Percentiles rank a stretch among this genome's conserved stretches.
Evolutionary conservation across 92 coral and sea anemone species (phyloP).

Genomic region (Anthopleura xanthogrammica): DNA sequence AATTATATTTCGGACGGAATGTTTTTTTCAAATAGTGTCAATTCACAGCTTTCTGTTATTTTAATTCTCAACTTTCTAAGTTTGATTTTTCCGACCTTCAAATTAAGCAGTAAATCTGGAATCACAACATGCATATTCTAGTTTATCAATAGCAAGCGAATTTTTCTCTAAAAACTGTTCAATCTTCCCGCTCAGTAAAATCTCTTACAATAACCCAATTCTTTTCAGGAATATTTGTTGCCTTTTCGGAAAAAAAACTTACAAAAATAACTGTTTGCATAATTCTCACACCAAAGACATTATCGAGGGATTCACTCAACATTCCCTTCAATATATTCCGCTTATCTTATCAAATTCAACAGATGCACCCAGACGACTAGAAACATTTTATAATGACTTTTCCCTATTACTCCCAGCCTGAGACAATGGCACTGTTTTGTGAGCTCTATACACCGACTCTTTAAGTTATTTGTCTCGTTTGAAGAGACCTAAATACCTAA

Average conservation of each 20-base stretch:
- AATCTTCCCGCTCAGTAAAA: background rate
- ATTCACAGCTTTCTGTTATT: no score
- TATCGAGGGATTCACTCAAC: background rate
- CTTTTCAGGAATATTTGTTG: background rate
- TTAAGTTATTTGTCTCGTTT: background rate
- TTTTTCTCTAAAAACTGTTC: background rate
- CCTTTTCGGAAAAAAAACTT: no score
- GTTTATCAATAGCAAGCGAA: no score
- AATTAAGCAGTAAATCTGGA: no score
- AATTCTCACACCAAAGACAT: background rate
- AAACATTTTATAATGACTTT: background rate
- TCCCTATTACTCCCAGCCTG: background rate
- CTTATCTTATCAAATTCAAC: background rate
- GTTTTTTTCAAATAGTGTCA: no score
- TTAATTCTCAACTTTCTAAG: no score
- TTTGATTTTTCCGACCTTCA: no score
- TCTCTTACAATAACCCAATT: background rate
- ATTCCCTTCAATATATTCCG: background rate
- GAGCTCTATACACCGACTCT: background rate
- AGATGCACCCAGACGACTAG: background rate
- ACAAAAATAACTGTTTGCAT: no score
- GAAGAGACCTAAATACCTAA: background rate
- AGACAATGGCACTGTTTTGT: background rate
- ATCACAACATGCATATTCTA: no score
- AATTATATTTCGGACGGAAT: no score